Base-by-base conservation (phyloP, 2,113 vertebrate species). In the Leiothrix lutea region DNA sequence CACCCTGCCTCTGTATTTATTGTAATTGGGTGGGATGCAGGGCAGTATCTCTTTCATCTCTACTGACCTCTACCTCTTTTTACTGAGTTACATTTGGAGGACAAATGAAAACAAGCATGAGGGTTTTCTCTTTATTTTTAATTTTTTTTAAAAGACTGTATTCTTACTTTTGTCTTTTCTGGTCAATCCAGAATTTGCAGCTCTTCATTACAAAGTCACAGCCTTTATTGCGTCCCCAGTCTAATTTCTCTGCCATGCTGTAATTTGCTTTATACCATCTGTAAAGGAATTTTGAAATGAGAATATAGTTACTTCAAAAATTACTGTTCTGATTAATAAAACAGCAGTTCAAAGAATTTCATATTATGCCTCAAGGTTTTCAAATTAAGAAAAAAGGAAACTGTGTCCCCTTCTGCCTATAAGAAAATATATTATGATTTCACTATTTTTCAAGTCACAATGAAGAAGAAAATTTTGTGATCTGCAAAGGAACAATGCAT, bases 221-320 rank as follows among this genome's bases (percentile, higher is more conserved):
- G 91, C 99, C 99, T 95, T 99, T 98, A 79, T 98, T 98, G 24
- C 98, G 98, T 38, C 99, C 99, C 99, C 99, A 99, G 79, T 99
- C 98, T 92, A 99, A 97, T 78, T 98, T 98, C 97, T 99, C 98
- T 12, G 99, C 99, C 98, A 99, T 98, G 97, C 99, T 99, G 96
- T 99, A 99, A 97, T 99, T 99, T n/a, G 99, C 99, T 74, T 98
- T 97, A 97, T 99, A 99, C 99, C 99, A 99, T 77, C 99, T 99
- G 96, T 35, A 95, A 96, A 95, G 25, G 84, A 31, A 96, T 95
- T 88, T 92, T 72, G 80, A 87, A 94, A 93, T 36, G 7, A 90
- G 54, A 86, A 84, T 5, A 50, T 0, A 77, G 79, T 90, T 90
- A 95, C 48, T 88, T 73, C 33, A 92, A 80, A 90, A 84, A 60